A percentile compares a stretch with the other conserved stretches of the same genome.
phyloP scores from a whole-genome alignment of 35 echinoderm and acorn worm species.

The Apostichopus japonicus region DNA sequence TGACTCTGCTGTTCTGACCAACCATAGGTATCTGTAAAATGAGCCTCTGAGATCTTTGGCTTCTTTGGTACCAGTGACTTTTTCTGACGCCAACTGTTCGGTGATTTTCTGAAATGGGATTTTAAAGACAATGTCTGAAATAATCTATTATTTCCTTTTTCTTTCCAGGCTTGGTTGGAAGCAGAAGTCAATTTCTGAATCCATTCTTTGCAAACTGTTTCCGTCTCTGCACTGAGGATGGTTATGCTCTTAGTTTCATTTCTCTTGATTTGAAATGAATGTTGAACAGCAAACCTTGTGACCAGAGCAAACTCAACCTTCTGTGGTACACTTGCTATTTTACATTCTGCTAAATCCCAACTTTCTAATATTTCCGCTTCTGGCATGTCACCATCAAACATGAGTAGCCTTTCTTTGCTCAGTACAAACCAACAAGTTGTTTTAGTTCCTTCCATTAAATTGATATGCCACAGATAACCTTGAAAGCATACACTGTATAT shows the following conservation, averaged over 20 bases:
- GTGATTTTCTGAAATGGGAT: conserved; percentile 26
- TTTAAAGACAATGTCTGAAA: conserved; percentile 19
- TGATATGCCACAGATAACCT: background rate
- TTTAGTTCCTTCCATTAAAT: background rate
- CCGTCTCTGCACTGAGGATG: conserved; percentile 8
- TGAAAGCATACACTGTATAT: background rate
- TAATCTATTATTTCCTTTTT: background rate
- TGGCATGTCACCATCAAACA: conserved; percentile 16
- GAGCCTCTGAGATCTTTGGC: conserved; percentile 7
- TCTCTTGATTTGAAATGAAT: conserved; percentile 34
- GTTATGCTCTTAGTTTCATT: background rate
- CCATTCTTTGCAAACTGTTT: conserved; percentile 9
- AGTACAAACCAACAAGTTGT: conserved; percentile 9
- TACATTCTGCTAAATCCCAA: conserved; percentile 20
- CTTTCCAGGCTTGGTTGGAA: background rate
- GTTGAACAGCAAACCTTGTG: background rate
- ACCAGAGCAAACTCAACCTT: background rate
- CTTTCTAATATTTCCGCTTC: background rate
- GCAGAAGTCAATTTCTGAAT: background rate
- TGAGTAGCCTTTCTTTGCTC: background rate
- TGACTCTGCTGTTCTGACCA: conserved; percentile 45
- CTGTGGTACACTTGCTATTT: background rate
- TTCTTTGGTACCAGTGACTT: background rate
- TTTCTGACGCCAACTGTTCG: background rate
- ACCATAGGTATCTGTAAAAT: conserved; percentile 41